Conservation (phyloP, 2,113 vertebrate genomes). For the Hydropotes inermis region DNA sequence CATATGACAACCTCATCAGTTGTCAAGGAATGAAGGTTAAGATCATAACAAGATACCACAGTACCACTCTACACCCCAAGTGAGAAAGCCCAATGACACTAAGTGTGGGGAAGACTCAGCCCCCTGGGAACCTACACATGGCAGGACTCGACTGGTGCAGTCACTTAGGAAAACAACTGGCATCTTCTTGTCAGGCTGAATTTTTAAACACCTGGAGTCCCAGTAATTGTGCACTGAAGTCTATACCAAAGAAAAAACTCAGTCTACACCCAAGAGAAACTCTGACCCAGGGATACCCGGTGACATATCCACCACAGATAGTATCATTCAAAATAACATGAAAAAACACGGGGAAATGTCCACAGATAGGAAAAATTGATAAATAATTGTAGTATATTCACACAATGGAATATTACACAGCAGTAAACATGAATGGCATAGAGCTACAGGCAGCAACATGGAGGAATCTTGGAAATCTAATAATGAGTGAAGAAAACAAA, state of each 20-base stretch:
- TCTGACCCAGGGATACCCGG: background rate
- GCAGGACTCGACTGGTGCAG: accelerated
- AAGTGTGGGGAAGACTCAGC: background rate
- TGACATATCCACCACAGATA: background rate
- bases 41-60: background rate
- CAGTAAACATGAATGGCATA: background rate
- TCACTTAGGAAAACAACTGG: background rate
- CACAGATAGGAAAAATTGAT: background rate
- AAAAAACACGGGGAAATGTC: background rate
- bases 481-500: background rate
- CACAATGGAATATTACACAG: background rate
- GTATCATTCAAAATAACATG: background rate
- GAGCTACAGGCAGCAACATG: accelerated
- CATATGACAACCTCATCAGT: accelerated
- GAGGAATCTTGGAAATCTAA: background rate
- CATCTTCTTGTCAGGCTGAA: background rate
- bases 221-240: background rate
- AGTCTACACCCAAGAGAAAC: background rate
- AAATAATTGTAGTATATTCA: background rate
- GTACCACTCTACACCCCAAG: accelerated
- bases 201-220: background rate
- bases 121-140: accelerated
- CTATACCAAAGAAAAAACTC: background rate
- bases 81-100: background rate
- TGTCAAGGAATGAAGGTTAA: background rate